A percentile compares a stretch with the other conserved stretches of the same genome.
Evolutionary conservation across 2,797 vertebrate genomes (phyloP).

Genomic region (Pyrocephalus nanus): DNA sequence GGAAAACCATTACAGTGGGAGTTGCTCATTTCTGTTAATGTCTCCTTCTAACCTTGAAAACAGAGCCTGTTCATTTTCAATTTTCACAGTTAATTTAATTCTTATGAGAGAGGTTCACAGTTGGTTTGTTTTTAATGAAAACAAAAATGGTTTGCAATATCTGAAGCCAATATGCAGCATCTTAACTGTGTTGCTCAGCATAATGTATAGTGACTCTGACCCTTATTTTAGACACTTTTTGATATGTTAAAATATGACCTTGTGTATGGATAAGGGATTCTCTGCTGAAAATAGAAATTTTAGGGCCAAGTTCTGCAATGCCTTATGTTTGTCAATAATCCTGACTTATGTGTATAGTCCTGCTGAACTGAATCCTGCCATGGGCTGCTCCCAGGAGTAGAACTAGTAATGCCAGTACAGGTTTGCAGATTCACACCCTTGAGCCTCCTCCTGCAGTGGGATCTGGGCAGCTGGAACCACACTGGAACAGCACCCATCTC

Average conservation of each 20-base stretch:
- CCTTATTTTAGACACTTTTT: slow-evolving; percentile 1
- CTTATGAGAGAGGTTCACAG: not conserved
- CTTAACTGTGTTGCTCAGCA: slow-evolving; percentile 9
- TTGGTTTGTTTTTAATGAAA: slow-evolving; percentile 17
- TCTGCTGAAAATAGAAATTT: slow-evolving; percentile 17
- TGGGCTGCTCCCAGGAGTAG: not conserved
- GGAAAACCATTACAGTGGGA: slow-evolving; percentile 49
- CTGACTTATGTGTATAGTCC: not conserved
- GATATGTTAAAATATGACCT: not conserved
- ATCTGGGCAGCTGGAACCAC: not conserved
- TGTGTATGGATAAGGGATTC: not conserved
- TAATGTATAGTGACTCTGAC: slow-evolving; percentile 9
- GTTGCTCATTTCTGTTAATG: slow-evolving; percentile 60
- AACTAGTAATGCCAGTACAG: not conserved
- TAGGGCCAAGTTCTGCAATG: slow-evolving; percentile 58
- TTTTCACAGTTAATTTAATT: not conserved
- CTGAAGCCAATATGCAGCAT: slow-evolving; percentile 23
- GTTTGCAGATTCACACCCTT: not conserved
- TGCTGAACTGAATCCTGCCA: slow-evolving; percentile 8
- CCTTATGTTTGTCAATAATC: slow-evolving; percentile 53
- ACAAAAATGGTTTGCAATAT: not conserved
- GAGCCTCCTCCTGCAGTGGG: not conserved
- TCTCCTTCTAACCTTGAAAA: slow-evolving; percentile 24
- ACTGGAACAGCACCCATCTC: not conserved
- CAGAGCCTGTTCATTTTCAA: slow-evolving; percentile 32